Evolutionary conservation across 2,797 vertebrate species (phyloP).

Genomic region (Vultur gryphus): DNA sequence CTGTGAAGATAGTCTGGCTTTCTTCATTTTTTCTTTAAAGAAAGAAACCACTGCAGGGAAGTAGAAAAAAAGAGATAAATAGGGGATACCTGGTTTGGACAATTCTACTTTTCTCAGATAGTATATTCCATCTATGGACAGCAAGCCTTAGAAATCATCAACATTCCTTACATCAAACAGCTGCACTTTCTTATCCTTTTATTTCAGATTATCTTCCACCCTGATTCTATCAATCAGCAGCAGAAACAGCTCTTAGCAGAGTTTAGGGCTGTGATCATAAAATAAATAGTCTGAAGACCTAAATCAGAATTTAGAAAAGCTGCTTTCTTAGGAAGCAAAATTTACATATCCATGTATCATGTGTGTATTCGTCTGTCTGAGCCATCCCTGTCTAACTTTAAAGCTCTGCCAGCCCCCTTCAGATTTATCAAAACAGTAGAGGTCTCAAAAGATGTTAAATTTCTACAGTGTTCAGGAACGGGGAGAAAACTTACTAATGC

Average conservation of each 20-base stretch:
- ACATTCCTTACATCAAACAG: background rate
- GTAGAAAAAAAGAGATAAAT: background rate
- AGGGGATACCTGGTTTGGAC: background rate
- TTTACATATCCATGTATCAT: background rate
- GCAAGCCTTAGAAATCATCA: background rate
- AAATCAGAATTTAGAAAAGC: background rate
- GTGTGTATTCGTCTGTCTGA: background rate
- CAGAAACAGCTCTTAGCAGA: background rate
- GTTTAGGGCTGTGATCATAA: background rate
- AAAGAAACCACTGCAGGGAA: background rate
- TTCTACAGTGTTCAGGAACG: background rate
- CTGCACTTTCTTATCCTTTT: background rate
- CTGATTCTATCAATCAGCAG: background rate
- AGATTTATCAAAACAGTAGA: background rate
- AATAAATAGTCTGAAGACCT: background rate
- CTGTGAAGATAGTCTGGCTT: background rate
- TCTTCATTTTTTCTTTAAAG: background rate
- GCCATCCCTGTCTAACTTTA: background rate
- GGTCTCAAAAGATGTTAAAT: background rate
- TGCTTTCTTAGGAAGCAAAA: background rate
- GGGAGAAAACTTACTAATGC: background rate
- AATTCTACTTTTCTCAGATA: background rate
- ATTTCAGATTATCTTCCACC: background rate
- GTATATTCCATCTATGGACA: background rate
- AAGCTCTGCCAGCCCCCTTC: background rate